These are phyloP conservation scores for Platysternon megacephalum DNA, from an alignment of 2,113 vertebrate species.

Conservation along the genomic window DNA sequence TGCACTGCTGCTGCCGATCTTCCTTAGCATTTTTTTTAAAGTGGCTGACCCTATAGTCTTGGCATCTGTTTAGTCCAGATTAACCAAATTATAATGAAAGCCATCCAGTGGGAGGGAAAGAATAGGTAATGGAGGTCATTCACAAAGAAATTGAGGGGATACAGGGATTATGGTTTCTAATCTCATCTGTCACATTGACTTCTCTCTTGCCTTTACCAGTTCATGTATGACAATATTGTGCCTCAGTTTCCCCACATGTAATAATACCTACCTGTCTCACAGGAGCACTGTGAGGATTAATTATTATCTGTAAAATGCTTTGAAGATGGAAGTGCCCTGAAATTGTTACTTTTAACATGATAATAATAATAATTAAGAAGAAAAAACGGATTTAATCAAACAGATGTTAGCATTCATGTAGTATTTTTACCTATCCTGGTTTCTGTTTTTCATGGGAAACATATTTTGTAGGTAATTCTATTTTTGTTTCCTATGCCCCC, in stretches of 20 bases:
- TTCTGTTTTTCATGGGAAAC: neutral
- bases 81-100: neutral
- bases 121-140: neutral
- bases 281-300: neutral
- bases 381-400: neutral
- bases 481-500: neutral
- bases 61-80: neutral
- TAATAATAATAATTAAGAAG: neutral
- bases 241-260: neutral
- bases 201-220: neutral
- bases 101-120: neutral
- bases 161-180: neutral
- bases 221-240: neutral
- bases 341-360: neutral
- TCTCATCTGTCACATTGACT: neutral
- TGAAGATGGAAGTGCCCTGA: neutral
- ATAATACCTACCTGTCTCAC: neutral
- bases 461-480: neutral
- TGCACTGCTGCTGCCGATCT: neutral
- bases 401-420: neutral
- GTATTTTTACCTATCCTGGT: neutral
- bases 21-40: neutral
- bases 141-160: neutral
- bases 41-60: neutral
- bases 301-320: neutral